phyloP scores from a whole-genome alignment of 1,140 invertebrate species.

The Telenomus remus region DNA sequence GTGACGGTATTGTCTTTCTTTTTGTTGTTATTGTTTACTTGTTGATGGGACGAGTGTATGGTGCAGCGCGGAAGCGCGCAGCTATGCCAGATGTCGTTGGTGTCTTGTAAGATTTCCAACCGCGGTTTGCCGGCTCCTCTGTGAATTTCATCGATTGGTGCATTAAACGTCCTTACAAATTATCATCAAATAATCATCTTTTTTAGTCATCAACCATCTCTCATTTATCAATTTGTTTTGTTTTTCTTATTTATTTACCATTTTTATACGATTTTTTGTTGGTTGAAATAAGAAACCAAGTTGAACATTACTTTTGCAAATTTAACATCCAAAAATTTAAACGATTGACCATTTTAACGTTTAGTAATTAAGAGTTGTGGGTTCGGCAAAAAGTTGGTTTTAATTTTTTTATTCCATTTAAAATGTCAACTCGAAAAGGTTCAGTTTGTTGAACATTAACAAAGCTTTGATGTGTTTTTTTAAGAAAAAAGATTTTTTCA shows the following conservation, averaged over 20 bases:
- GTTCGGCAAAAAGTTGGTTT: too few relatives aligned
- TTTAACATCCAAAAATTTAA: too few relatives aligned
- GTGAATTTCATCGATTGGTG: constrained; percentile 72
- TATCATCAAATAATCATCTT: constrained; percentile 22
- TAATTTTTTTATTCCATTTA: too few relatives aligned
- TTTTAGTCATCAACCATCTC: neutral
- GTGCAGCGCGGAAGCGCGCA: constrained; percentile 72
- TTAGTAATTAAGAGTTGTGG: too few relatives aligned
- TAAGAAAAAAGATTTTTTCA: constrained; percentile 21
- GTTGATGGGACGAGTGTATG: constrained; percentile 72
- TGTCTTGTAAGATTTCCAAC: constrained; percentile 76
- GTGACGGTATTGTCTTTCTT: constrained; percentile 13
- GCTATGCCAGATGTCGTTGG: constrained; percentile 71
- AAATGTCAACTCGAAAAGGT: too few relatives aligned
- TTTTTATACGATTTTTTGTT: too few relatives aligned
- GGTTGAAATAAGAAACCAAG: too few relatives aligned
- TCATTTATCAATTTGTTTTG: neutral
- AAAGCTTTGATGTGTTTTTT: too few relatives aligned
- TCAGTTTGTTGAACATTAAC: too few relatives aligned
- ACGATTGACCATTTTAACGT: too few relatives aligned
- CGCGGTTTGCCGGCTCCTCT: constrained; percentile 74
- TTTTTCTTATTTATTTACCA: neutral
- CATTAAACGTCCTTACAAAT: constrained; percentile 60
- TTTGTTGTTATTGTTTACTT: constrained; percentile 66
- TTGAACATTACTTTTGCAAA: too few relatives aligned